A percentile compares a stretch with the other conserved stretches of the same genome.
These are phyloP conservation scores for Hetaerina titia DNA, from an alignment of 2,888 invertebrate genomes.

Conservation along the genomic window DNA sequence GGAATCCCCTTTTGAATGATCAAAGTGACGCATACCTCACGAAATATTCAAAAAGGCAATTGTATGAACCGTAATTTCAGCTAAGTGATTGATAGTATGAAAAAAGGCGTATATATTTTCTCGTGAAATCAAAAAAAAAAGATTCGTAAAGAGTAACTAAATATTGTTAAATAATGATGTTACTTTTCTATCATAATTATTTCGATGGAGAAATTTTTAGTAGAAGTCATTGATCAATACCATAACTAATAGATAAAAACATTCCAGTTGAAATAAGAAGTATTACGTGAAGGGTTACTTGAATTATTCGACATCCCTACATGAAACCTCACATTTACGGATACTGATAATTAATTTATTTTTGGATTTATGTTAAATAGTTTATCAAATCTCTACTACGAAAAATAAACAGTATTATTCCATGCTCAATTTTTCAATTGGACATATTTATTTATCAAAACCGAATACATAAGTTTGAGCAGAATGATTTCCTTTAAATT, in stretches of 20 bases:
- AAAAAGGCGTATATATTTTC: background rate
- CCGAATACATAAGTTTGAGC: too few species aligned
- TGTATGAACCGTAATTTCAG: background rate
- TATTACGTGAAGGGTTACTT: background rate
- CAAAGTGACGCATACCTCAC: background rate
- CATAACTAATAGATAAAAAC: background rate
- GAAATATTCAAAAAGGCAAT: background rate
- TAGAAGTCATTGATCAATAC: background rate
- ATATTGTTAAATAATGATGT: too few species aligned
- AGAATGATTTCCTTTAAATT: too few species aligned
- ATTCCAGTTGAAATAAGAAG: background rate
- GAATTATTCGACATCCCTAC: background rate
- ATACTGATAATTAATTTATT: too few species aligned
- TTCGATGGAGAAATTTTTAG: background rate
- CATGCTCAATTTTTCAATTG: too few species aligned
- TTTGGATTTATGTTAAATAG: too few species aligned
- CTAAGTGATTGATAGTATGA: background rate
- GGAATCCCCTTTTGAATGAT: background rate
- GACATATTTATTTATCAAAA: too few species aligned
- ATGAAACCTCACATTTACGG: background rate
- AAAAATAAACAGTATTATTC: too few species aligned
- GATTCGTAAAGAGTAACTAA: background rate
- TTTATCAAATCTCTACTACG: too few species aligned
- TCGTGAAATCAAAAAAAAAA: background rate
- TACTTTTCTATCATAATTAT: background rate